Conservation (phyloP, 2,113 vertebrate genomes). For the Aptenodytes patagonicus region DNA sequence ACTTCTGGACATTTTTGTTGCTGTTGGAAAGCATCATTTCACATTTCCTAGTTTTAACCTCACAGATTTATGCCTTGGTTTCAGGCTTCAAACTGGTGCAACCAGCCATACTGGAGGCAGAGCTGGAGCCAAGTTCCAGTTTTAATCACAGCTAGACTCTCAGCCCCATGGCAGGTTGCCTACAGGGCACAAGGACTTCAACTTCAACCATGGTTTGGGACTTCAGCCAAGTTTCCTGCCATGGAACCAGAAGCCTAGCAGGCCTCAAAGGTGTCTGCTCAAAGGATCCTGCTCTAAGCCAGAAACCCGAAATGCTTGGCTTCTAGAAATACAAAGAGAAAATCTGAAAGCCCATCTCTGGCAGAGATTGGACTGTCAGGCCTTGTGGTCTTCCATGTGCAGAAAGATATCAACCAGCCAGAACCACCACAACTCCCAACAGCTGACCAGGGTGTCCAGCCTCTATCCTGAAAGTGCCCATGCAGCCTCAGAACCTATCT, state of each 20-base stretch:
- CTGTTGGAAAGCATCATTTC: not conserved
- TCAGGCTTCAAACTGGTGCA: constrained; percentile 3
- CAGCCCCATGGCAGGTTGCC: not conserved
- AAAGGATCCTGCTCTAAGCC: not conserved
- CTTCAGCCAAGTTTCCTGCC: not conserved
- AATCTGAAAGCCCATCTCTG: not conserved
- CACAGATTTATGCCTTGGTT: not conserved
- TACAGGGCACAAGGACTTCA: not conserved
- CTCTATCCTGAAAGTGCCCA: not conserved
- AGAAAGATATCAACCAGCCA: not conserved
- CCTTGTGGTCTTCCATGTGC: not conserved
- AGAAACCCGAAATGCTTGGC: not conserved
- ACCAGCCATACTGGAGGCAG: not conserved
- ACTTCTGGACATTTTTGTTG: not conserved
- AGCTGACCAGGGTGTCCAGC: not conserved
- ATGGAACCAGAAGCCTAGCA: not conserved
- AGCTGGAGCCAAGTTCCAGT: not conserved
- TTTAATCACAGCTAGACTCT: not conserved
- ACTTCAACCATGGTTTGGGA: not conserved
- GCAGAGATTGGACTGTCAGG: not conserved
- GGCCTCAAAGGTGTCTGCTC: not conserved
- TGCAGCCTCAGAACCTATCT: not conserved
- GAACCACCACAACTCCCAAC: not conserved
- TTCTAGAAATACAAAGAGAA: not conserved
- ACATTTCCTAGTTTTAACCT: not conserved